These are phyloP conservation scores for Corapipo altera DNA, from an alignment of 2,113 vertebrate species.

Conservation along the genomic window DNA sequence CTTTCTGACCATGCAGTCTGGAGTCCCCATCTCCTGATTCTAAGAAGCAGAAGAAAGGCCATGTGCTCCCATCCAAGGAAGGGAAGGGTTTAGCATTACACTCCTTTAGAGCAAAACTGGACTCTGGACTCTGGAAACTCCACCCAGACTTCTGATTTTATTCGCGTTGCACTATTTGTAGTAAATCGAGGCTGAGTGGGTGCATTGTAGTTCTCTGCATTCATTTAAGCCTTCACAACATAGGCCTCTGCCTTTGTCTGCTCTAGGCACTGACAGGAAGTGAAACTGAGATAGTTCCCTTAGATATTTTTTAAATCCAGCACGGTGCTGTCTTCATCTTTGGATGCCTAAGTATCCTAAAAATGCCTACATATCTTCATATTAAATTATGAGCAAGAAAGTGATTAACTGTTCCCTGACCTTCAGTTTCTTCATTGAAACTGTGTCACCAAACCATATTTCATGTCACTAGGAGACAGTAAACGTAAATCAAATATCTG, in stretches of 20 bases:
- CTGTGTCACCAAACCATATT: slow-evolving; percentile 1
- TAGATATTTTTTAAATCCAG: neutral
- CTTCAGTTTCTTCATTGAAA: neutral
- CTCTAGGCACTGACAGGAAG: neutral
- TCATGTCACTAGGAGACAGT: slow-evolving; percentile 9
- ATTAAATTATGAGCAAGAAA: neutral
- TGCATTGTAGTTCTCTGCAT: neutral
- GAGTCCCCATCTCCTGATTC: neutral
- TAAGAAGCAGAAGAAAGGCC: neutral
- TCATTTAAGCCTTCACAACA: neutral
- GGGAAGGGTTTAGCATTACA: neutral
- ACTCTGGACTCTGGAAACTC: neutral
- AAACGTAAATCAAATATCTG: slow-evolving; percentile 10
- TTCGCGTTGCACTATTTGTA: neutral
- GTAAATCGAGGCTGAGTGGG: neutral
- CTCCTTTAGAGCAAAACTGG: neutral
- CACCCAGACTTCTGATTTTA: neutral
- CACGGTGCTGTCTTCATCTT: neutral
- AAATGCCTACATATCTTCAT: neutral
- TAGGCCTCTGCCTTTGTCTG: neutral
- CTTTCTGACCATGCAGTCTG: neutral
- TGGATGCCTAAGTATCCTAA: neutral
- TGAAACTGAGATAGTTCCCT: neutral
- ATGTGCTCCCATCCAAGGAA: neutral
- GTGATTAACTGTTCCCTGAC: slow-evolving; percentile 18